phyloP scores from a whole-genome alignment of 2,113 vertebrate species.

The Antigone vipio region DNA sequence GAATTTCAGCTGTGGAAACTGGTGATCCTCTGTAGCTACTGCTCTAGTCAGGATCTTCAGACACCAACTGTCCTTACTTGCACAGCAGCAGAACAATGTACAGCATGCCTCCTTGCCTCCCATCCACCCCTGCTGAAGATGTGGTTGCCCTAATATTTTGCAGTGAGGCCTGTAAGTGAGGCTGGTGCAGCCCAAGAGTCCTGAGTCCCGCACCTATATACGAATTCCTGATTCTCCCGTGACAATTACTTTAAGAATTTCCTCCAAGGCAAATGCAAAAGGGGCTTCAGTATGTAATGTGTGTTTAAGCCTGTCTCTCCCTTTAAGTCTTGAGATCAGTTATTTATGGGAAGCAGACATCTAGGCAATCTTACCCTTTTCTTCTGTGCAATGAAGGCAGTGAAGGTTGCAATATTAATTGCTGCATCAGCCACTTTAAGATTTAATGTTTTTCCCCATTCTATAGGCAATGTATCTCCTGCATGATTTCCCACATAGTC shows the following conservation, averaged over 20 bases:
- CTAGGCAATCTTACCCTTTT: conserved; percentile 52
- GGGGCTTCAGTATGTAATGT: not conserved
- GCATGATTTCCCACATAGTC: conserved; percentile 58
- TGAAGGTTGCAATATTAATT: conserved; percentile 72
- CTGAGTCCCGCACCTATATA: not conserved
- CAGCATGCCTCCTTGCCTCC: not conserved
- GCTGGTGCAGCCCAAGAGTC: not conserved
- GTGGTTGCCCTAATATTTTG: not conserved
- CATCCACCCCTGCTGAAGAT: not conserved
- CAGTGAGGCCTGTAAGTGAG: not conserved
- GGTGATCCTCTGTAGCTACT: not conserved
- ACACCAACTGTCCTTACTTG: not conserved
- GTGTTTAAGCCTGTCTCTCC: conserved; percentile 28
- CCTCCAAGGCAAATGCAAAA: conserved; percentile 4
- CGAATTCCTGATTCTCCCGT: not conserved
- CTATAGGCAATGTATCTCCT: conserved; percentile 47
- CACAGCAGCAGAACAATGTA: not conserved
- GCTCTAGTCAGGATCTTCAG: not conserved
- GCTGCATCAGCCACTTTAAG: conserved; percentile 64
- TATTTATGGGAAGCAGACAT: conserved; percentile 56
- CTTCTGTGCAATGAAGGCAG: conserved; percentile 29
- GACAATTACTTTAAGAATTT: conserved; percentile 7
- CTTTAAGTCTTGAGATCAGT: conserved; percentile 34
- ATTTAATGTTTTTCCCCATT: conserved; percentile 59
- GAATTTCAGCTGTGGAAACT: not conserved